Percentiles rank a stretch among this genome's conserved stretches.
These are phyloP conservation scores for Belonocnema kinseyi DNA, from an alignment of 1,140 invertebrate species.

Conservation along the genomic window DNA sequence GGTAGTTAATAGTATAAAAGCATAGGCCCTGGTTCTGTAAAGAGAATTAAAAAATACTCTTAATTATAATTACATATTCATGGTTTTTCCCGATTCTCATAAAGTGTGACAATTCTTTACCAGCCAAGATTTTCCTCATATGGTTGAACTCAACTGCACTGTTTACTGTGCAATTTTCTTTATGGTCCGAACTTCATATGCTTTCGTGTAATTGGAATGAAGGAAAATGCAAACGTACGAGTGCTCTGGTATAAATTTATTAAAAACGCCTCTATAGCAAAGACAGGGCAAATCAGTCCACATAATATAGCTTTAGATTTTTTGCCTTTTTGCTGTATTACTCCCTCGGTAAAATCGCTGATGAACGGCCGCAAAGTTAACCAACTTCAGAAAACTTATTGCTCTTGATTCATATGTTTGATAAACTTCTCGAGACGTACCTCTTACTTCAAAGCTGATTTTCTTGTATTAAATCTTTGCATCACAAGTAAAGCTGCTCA, in stretches of 20 bases:
- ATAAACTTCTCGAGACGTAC: neutral
- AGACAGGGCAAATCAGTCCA: neutral
- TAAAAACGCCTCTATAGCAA: neutral
- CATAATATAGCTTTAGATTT: neutral
- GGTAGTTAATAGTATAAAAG: too few species aligned
- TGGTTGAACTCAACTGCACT: neutral
- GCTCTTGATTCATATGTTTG: neutral
- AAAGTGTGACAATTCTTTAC: conserved; percentile 21
- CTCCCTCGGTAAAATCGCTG: neutral
- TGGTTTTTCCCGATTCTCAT: conserved; percentile 10
- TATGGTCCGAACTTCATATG: conserved; percentile 13
- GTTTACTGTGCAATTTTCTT: conserved; percentile 30
- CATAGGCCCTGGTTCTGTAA: neutral
- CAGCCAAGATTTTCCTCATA: conserved; percentile 5
- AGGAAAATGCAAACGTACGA: neutral
- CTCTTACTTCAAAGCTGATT: neutral
- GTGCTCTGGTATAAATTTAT: neutral
- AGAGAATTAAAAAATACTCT: conserved; percentile 2
- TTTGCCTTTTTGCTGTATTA: neutral
- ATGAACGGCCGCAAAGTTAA: neutral
- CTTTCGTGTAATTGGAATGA: conserved; percentile 24
- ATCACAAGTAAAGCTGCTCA: conserved; percentile 12
- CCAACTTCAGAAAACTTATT: neutral
- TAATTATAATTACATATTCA: neutral
- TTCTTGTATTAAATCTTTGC: conserved; percentile 17